Percentiles rank a stretch among this genome's conserved stretches.
phyloP scores from a whole-genome alignment of 2,888 invertebrate genomes.

The Hedychridium roseum region DNA sequence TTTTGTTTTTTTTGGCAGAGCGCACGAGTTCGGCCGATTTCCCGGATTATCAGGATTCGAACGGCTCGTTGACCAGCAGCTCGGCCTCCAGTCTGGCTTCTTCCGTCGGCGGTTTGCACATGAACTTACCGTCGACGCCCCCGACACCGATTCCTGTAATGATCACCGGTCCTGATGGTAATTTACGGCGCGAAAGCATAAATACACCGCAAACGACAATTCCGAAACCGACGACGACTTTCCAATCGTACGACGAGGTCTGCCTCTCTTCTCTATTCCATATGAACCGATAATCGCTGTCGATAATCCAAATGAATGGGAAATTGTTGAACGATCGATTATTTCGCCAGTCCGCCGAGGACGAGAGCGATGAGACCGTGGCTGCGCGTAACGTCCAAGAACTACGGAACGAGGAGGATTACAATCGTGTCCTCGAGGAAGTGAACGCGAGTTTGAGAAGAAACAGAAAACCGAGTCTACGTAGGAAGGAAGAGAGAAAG shows the following conservation, averaged over 20 bases:
- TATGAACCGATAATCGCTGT: too few relatives aligned
- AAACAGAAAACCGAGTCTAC: constrained; percentile 31
- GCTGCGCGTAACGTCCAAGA: constrained; percentile 25
- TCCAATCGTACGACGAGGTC: constrained; percentile 46
- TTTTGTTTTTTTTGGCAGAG: too few relatives aligned
- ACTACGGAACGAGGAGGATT: constrained; percentile 41
- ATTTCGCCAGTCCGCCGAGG: constrained; percentile 21
- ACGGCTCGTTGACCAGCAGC: constrained; percentile 72
- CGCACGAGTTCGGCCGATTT: constrained; percentile 60
- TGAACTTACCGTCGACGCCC: constrained; percentile 68
- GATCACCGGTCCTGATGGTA: constrained; percentile 61
- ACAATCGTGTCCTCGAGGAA: constrained; percentile 47
- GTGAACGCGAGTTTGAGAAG: constrained; percentile 46
- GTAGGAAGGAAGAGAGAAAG: constrained; percentile 37
- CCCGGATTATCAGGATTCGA: constrained; percentile 66
- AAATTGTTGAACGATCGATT: too few relatives aligned
- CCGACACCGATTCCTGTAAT: constrained; percentile 64
- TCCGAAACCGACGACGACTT: too few relatives aligned
- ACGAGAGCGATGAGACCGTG: constrained; percentile 1
- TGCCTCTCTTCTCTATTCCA: background rate
- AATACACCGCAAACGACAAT: constrained; percentile 27
- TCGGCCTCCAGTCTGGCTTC: constrained; percentile 62
- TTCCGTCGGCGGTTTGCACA: constrained; percentile 52
- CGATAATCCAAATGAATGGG: too few relatives aligned
- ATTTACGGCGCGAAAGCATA: constrained; percentile 46